Conservation (phyloP, 2,113 vertebrate species). For the Psettodes erumei region DNA sequence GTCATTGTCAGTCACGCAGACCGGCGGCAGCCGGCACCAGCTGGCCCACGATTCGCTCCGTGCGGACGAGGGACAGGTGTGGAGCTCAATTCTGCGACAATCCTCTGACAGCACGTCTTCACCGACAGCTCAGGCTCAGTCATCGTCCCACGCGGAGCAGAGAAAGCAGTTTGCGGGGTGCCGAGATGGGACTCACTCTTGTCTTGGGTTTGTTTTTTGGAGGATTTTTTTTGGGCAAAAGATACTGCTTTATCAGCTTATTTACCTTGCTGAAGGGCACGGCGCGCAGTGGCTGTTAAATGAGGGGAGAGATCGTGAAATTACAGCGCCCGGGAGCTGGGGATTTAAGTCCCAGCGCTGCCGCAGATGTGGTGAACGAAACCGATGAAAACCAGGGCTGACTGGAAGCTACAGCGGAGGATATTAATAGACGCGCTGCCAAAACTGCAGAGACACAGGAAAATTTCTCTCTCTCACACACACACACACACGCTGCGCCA, state of each 20-base stretch:
- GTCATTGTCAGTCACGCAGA: constrained; percentile 49
- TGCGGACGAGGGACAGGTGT: constrained; percentile 48
- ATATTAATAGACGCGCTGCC: constrained; percentile 64
- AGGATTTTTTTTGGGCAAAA: no score
- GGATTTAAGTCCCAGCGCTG: constrained; percentile 68
- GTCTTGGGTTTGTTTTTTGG: background rate
- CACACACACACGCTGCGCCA: constrained; percentile 17
- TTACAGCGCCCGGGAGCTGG: constrained; percentile 65
- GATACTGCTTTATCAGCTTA: no score
- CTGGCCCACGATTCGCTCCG: constrained; percentile 36
- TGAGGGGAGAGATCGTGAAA: constrained; percentile 55
- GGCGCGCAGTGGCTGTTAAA: constrained; percentile 21
- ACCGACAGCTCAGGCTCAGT: constrained; percentile 39
- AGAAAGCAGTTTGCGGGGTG: constrained; percentile 10
- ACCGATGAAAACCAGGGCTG: constrained; percentile 61
- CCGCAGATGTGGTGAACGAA: constrained; percentile 54
- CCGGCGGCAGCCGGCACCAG: constrained; percentile 25
- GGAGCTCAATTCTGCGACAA: constrained; percentile 55
- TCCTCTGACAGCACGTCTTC: constrained; percentile 42
- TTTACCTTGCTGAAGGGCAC: constrained; percentile 35
- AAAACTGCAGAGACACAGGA: constrained; percentile 44
- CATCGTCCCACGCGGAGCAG: constrained; percentile 16
- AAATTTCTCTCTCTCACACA: constrained; percentile 10
- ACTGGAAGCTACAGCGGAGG: constrained; percentile 59
- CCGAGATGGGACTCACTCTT: background rate